These are phyloP conservation scores for Saccopteryx leptura DNA, from an alignment of 2,113 vertebrate genomes.

Conservation along the genomic window DNA sequence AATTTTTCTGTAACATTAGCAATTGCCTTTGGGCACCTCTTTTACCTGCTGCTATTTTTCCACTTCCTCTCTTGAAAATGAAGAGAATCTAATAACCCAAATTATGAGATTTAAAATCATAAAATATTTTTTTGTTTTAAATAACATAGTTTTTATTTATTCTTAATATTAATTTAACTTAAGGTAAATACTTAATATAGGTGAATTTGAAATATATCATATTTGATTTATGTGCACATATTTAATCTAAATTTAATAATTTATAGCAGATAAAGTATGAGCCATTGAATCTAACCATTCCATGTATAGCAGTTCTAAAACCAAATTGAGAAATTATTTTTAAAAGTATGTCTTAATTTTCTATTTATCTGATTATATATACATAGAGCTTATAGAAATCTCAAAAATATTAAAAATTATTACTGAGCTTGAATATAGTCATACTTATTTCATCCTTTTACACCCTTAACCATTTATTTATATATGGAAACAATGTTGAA, in stretches of 20 bases:
- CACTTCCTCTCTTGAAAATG: neutral
- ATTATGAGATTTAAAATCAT: neutral
- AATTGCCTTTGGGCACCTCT: neutral
- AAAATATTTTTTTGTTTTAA: neutral
- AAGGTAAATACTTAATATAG: neutral
- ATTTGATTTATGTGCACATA: neutral
- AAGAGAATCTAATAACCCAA: neutral
- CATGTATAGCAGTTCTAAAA: neutral
- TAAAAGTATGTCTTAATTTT: neutral
- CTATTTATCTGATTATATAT: neutral
- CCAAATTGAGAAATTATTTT: neutral
- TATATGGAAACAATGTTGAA: neutral
- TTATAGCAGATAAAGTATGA: neutral
- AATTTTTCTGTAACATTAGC: neutral
- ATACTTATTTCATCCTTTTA: constrained; percentile 7
- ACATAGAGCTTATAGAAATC: neutral
- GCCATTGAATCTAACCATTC: neutral
- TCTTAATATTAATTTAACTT: neutral
- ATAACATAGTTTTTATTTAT: neutral
- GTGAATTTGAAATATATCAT: neutral
- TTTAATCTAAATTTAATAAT: neutral
- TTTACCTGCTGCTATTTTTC: neutral
- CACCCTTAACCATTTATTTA: neutral
- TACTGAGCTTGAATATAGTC: neutral
- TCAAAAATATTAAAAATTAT: constrained; percentile 14